Percentiles rank a stretch among this genome's conserved stretches.
phyloP scores from a whole-genome alignment of 2,113 vertebrate genomes.

The Arizona elegans region DNA sequence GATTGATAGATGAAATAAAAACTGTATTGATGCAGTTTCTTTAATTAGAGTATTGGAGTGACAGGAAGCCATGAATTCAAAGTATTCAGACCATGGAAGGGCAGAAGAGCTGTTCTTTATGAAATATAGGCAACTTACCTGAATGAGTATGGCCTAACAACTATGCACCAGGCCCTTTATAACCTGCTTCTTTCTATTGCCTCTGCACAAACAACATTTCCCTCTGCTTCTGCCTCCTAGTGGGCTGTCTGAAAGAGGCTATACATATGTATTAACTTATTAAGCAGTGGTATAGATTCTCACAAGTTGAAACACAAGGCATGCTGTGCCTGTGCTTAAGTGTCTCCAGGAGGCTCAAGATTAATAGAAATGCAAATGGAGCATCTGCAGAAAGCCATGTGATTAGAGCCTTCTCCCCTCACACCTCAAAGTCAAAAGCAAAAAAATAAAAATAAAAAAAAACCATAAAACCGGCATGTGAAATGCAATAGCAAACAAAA shows the following conservation, averaged over 20 bases:
- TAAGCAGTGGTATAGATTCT: slow-evolving; percentile 79
- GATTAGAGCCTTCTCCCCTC: slow-evolving; percentile 77
- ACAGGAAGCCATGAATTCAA: not conserved
- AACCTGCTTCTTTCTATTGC: slow-evolving; percentile 64
- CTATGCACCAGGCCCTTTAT: slow-evolving; percentile 27
- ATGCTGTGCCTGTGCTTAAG: slow-evolving; percentile 77
- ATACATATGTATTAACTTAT: slow-evolving; percentile 84
- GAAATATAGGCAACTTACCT: slow-evolving; percentile 16
- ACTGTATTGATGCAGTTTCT: not conserved
- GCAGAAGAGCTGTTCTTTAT: not conserved
- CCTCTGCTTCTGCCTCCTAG: slow-evolving; percentile 79
- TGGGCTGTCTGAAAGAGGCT: slow-evolving; percentile 76
- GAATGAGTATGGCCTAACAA: slow-evolving; percentile 33
- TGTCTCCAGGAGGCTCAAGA: slow-evolving; percentile 80
- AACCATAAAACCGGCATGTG: slow-evolving; percentile 67
- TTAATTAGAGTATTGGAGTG: not conserved
- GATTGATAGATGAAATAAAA: not conserved
- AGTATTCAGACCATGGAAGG: not conserved
- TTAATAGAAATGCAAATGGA: slow-evolving; percentile 84
- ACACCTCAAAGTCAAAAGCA: slow-evolving; percentile 80
- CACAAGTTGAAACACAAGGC: slow-evolving; percentile 82
- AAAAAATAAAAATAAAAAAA: slow-evolving; percentile 42
- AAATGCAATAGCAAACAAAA: slow-evolving; percentile 69
- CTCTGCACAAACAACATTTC: slow-evolving; percentile 60
- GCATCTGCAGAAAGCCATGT: slow-evolving; percentile 79